Evolutionary conservation across 1,140 invertebrate genomes (phyloP).

Genomic region (Thaumetopoea pityocampa): DNA sequence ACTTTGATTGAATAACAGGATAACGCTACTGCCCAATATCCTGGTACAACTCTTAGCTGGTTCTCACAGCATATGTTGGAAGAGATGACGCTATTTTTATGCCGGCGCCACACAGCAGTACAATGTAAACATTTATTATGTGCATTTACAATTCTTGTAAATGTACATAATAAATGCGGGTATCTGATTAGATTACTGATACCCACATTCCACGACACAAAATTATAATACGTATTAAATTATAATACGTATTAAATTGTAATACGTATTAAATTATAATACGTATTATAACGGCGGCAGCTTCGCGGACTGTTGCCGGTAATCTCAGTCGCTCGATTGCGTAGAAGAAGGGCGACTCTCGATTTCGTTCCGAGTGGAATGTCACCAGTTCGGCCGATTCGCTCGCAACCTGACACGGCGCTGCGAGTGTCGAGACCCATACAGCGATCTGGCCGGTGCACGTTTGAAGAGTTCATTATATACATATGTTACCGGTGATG

Average conservation of each 20-base stretch:
- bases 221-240: background rate
- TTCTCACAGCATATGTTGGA: too few species aligned
- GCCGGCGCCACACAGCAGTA: too few species aligned
- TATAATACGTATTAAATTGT: background rate
- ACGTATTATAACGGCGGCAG: background rate
- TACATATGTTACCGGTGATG: constrained; percentile 2
- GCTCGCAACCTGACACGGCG: constrained; percentile 11
- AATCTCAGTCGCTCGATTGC: constrained; percentile 16
- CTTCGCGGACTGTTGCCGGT: constrained; percentile 7
- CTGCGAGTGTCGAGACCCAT: constrained; percentile 12
- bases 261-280: background rate
- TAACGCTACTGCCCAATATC: too few species aligned
- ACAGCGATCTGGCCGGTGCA: too few species aligned
- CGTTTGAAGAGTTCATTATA: constrained; percentile 1
- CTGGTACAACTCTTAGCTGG: too few species aligned
- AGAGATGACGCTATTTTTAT: too few species aligned
- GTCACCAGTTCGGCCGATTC: constrained; percentile 13
- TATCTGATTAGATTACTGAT: background rate
- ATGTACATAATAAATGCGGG: background rate
- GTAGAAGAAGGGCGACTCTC: constrained; percentile 15
- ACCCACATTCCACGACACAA: background rate
- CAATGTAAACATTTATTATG: background rate
- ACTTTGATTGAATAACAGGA: too few species aligned
- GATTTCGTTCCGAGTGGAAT: constrained; percentile 20
- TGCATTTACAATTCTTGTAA: background rate